Evolutionary conservation across 2,797 vertebrate species (phyloP).

Genomic region (Phoeniculus purpureus): DNA sequence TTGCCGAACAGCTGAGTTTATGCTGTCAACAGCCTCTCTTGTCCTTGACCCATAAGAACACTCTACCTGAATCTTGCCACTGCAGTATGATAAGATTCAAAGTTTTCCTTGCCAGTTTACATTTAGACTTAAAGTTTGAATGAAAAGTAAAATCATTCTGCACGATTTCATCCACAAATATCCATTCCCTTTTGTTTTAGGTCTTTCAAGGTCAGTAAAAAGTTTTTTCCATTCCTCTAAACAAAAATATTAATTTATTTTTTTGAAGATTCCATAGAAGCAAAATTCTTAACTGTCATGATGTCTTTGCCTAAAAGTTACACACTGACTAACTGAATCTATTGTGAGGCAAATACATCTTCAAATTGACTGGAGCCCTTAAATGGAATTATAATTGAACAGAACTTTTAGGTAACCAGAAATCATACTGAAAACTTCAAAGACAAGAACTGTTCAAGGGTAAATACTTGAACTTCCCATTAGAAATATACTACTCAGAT

Average conservation of each 20-base stretch:
- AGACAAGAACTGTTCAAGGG: neutral
- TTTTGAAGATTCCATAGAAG: neutral
- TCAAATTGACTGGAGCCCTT: constrained; percentile 12
- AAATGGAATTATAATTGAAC: constrained; percentile 36
- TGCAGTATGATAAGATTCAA: neutral
- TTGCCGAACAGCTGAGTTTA: neutral
- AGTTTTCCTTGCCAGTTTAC: neutral
- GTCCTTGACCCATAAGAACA: neutral
- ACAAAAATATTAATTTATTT: neutral
- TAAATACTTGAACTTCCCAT: neutral
- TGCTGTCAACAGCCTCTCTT: neutral
- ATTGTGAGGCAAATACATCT: neutral
- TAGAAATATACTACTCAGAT: neutral
- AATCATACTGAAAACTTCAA: neutral
- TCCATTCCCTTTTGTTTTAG: neutral
- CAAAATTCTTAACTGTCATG: neutral
- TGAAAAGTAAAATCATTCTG: neutral
- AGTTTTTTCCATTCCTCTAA: neutral
- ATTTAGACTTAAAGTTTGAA: neutral
- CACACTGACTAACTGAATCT: neutral
- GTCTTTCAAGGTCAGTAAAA: neutral
- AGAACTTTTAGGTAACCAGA: neutral
- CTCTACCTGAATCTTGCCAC: neutral
- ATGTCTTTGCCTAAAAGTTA: neutral
- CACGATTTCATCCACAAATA: neutral